Base-by-base conservation (phyloP, 2,113 vertebrate genomes). In the Calyptomena viridis region DNA sequence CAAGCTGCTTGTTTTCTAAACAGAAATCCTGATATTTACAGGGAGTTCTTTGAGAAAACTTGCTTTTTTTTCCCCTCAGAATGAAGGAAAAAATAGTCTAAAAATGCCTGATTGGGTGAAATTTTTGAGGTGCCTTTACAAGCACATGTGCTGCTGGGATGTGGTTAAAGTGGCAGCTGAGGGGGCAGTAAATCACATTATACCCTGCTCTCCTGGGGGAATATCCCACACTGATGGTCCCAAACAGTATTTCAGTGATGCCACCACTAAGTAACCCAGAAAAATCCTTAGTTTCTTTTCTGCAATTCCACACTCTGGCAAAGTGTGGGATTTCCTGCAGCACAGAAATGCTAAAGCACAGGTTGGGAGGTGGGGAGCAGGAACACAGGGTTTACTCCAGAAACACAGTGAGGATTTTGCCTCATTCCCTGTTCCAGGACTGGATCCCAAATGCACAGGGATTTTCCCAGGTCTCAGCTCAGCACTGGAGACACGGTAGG, bases 181-280 rank as follows among this genome's bases (percentile, higher is more conserved):
- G 28, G 60, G 50, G 24, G 5, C 21, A 25, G 21, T 1, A 19
- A 35, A 13, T 22, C 11, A 1, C 0, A 4, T 12, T 3, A 8
- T 2, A 8, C 52, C 1, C 37, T 24, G 80, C 53, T 5, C 24
- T 13, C 39, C 3, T 33, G 9, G 56, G 68, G 49, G 28, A 25
- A 42, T 0, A 5, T 7, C 37, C 33, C 55, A 18, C 13, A 0
- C 3, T 1, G 40, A 62, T 44, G 13, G 33, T 3, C 49, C 67
- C 52, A 59, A 5, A 23, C 21, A 2, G 24, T 9, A 0, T 6
- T 40, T 5, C 42, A 33, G 21, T 5, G 37, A 30, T 15, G 15
- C 6, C 42, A 53, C 6, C 42, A 2, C 2, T 0, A 20, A 31
- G 20, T 4, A 44, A 77, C 35, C 2, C 10, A 11, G 25, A 39